Percentiles rank a stretch among this genome's conserved stretches.
Evolutionary conservation across 2,113 vertebrate genomes (phyloP).

Genomic region (Neopipo cinnamomea): DNA sequence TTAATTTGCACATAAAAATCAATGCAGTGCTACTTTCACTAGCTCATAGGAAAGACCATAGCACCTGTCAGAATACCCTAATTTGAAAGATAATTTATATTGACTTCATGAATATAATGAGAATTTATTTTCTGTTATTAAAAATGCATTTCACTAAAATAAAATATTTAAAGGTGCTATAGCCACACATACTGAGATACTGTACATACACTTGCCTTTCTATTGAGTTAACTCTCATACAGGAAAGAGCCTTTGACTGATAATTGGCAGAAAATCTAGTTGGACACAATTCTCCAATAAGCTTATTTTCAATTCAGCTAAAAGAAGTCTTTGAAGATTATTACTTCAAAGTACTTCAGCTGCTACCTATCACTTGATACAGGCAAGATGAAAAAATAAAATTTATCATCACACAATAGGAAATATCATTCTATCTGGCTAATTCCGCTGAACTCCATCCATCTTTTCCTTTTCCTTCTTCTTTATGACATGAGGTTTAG

Average conservation of each 20-base stretch:
- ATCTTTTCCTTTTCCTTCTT: constrained; percentile 3
- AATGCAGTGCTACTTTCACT: background rate
- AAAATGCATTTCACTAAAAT: background rate
- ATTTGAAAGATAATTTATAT: background rate
- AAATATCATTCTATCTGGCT: constrained; percentile 40
- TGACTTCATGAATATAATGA: background rate
- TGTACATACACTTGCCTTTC: background rate
- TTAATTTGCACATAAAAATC: background rate
- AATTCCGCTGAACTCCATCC: constrained; percentile 45
- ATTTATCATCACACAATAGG: constrained; percentile 57
- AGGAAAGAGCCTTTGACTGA: background rate
- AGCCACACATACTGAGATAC: background rate
- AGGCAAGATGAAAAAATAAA: constrained; percentile 56
- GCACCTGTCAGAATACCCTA: background rate
- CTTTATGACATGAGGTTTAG: constrained; percentile 37
- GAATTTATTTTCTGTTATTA: background rate
- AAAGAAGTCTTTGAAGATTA: constrained; percentile 34
- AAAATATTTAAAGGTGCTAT: background rate
- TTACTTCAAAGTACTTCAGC: constrained; percentile 21
- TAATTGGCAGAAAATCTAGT: constrained; percentile 43
- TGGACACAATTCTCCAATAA: constrained; percentile 7
- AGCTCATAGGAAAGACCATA: background rate
- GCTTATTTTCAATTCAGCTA: constrained; percentile 1
- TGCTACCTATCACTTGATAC: constrained; percentile 43
- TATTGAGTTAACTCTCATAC: background rate